Evolutionary conservation across 2,888 invertebrate species (phyloP).

Genomic region (Podotricha telesiphe): DNA sequence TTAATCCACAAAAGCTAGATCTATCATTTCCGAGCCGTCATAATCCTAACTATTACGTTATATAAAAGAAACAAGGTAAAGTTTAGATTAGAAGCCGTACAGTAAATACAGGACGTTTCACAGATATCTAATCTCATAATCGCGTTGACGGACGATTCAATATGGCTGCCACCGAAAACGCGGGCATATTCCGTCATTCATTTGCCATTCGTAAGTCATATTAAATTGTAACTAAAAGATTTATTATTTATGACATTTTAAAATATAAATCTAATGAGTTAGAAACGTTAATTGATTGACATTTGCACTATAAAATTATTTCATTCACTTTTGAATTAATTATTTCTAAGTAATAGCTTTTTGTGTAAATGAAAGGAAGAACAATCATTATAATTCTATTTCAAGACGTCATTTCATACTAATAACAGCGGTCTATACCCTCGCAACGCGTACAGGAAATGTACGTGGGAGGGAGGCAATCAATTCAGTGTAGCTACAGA

Average conservation of each 20-base stretch:
- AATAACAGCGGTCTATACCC: conserved; percentile 35
- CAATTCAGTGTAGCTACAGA: conserved; percentile 13
- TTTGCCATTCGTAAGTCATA: conserved; percentile 13
- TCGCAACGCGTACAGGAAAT: conserved; percentile 7
- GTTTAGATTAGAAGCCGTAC: conserved; percentile 55
- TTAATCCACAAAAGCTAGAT: conserved; percentile 15
- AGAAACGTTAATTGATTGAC: background rate
- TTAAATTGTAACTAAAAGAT: too few species aligned
- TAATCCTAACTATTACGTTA: conserved; percentile 29
- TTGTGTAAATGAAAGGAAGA: background rate
- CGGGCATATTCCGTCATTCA: conserved; percentile 25
- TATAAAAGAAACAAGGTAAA: conserved; percentile 34
- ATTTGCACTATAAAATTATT: background rate
- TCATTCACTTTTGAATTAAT: background rate
- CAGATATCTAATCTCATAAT: conserved; percentile 64
- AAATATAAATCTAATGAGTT: too few species aligned
- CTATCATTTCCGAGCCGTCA: conserved; percentile 6
- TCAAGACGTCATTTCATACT: conserved; percentile 49
- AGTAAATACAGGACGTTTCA: conserved; percentile 39
- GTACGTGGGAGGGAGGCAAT: conserved; percentile 11
- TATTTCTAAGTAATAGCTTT: background rate
- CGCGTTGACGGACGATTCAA: conserved; percentile 62
- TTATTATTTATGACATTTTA: too few species aligned
- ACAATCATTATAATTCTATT: conserved; percentile 38
- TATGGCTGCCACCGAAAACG: conserved; percentile 56